Conservation (phyloP, 2,113 vertebrate species). For the Helogale parvula region DNA sequence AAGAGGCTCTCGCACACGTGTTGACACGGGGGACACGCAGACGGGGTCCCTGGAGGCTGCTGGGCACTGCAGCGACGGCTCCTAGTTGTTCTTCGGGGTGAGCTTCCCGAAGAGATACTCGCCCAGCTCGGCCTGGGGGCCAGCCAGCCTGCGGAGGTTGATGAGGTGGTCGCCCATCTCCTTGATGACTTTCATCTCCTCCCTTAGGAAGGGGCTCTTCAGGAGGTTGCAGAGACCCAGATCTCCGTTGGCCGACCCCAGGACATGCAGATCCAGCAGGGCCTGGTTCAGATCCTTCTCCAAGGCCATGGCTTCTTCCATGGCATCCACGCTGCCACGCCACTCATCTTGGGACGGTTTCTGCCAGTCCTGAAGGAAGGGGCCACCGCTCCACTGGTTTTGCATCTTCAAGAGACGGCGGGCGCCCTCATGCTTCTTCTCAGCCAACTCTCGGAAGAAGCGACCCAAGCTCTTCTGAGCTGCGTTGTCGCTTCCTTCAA, state of each 20-base stretch:
- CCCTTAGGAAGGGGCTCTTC: slow-evolving; percentile 54
- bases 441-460: slow-evolving; percentile 88
- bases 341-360: slow-evolving; percentile 37
- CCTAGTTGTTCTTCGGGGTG: not conserved
- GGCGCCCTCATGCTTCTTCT: slow-evolving; percentile 85
- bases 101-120: slow-evolving; percentile 66
- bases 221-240: slow-evolving; percentile 40
- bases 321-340: not conserved
- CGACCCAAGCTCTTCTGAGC: slow-evolving; percentile 83
- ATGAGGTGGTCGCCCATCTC: slow-evolving; percentile 52
- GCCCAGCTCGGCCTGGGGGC: not conserved
- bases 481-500: slow-evolving; percentile 83
- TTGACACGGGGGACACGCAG: not conserved
- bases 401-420: slow-evolving; percentile 85
- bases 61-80: accelerated
- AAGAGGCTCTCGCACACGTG: not conserved
- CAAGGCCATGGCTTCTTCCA: slow-evolving; percentile 59
- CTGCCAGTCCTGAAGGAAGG: slow-evolving; percentile 83
- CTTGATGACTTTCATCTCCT: slow-evolving; percentile 60
- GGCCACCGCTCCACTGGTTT: slow-evolving; percentile 82
- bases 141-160: not conserved
- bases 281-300: slow-evolving; percentile 73
- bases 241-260: slow-evolving; percentile 40
- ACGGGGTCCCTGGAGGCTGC: not conserved
- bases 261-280: slow-evolving; percentile 70